A percentile compares a stretch with the other conserved stretches of the same genome.
phyloP scores from a whole-genome alignment of 2,888 invertebrate species.

The Gasteruption jaculator region DNA sequence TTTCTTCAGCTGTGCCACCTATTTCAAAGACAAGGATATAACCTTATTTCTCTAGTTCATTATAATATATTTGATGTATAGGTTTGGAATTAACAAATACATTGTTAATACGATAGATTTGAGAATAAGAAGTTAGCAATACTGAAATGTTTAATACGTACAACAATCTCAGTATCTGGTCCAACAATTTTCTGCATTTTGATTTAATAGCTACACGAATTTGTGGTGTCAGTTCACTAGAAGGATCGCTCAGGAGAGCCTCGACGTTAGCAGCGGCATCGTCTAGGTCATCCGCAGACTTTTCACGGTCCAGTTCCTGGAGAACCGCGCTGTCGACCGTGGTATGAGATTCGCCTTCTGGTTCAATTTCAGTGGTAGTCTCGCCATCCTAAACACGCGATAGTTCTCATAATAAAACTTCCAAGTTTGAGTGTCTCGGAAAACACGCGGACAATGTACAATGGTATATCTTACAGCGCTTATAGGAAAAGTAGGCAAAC shows the following conservation, averaged over 20 bases:
- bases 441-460: slow-evolving; percentile 1
- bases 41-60: background rate
- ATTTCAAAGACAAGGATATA: slow-evolving; percentile 13
- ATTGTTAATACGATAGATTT: slow-evolving; percentile 2
- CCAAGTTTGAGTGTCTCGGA: background rate
- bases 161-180: slow-evolving; percentile 78
- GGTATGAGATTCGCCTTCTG: slow-evolving; percentile 75
- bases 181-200: slow-evolving; percentile 77
- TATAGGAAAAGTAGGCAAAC: slow-evolving; percentile 78
- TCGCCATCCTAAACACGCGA: slow-evolving; percentile 59
- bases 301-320: slow-evolving; percentile 56
- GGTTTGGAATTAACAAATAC: background rate
- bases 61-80: background rate
- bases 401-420: background rate
- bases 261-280: slow-evolving; percentile 52
- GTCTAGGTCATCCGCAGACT: slow-evolving; percentile 63
- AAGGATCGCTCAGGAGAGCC: slow-evolving; percentile 51
- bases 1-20: slow-evolving; percentile 91
- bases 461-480: slow-evolving; percentile 62
- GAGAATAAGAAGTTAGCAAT: no score
- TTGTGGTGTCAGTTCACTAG: slow-evolving; percentile 55
- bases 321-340: slow-evolving; percentile 64
- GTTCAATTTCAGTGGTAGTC: slow-evolving; percentile 66
- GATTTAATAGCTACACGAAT: slow-evolving; percentile 74
- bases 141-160: slow-evolving; percentile 51